These are phyloP conservation scores for Marmota monax DNA, from an alignment of 2,113 vertebrate genomes.

Conservation along the genomic window DNA sequence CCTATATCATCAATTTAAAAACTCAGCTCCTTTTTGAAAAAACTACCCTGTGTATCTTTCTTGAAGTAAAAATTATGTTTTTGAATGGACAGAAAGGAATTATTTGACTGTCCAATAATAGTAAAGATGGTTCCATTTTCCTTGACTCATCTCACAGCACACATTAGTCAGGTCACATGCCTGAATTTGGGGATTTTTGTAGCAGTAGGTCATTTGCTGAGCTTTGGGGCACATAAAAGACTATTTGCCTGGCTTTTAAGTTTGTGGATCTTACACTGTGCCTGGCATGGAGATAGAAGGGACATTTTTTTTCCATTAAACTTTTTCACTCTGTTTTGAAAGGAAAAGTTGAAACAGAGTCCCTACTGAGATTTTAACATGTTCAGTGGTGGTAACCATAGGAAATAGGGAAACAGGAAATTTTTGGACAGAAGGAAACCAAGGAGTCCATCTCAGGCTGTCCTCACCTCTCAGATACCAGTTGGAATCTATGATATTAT, in stretches of 20 bases:
- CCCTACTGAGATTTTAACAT: conserved; percentile 71
- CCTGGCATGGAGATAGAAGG: conserved; percentile 76
- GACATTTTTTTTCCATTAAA: conserved; percentile 78
- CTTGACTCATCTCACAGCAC: conserved; percentile 72
- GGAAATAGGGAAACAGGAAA: conserved; percentile 80
- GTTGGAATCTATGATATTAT: conserved; percentile 37
- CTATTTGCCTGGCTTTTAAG: conserved; percentile 74
- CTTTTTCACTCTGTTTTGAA: conserved; percentile 82
- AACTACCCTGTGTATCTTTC: neutral
- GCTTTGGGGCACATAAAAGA: conserved; percentile 73
- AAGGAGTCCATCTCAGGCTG: conserved; percentile 71
- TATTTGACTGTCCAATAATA: conserved; percentile 72
- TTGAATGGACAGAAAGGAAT: conserved; percentile 59
- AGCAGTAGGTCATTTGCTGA: conserved; percentile 68
- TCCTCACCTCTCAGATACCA: conserved; percentile 73
- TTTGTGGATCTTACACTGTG: conserved; percentile 74
- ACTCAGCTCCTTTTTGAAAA: neutral
- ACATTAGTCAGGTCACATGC: conserved; percentile 64
- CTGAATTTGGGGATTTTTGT: conserved; percentile 74
- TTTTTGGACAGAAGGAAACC: conserved; percentile 77
- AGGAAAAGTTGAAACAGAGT: conserved; percentile 81
- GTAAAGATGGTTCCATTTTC: conserved; percentile 77
- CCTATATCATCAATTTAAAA: conserved; percentile 27
- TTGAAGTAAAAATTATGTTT: conserved; percentile 50
- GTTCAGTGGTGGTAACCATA: conserved; percentile 74